These are phyloP conservation scores for Drosophila yakuba DNA, from an alignment of 1,140 invertebrate genomes.

Conservation along the genomic window DNA sequence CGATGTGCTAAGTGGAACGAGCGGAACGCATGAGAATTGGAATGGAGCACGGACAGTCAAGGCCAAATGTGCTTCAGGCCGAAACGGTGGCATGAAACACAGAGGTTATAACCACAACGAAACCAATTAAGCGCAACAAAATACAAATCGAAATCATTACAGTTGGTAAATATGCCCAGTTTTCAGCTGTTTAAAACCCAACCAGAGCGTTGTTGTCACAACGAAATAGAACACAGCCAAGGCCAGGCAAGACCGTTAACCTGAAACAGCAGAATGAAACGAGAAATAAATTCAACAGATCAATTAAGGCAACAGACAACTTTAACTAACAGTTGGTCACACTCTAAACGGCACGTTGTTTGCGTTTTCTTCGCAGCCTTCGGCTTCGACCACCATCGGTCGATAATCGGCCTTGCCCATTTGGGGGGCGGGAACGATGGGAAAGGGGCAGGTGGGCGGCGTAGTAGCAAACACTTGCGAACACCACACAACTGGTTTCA, in stretches of 20 bases:
- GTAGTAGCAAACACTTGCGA: slow-evolving; percentile 21
- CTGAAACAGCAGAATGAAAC: background rate
- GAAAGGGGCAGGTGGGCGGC: slow-evolving; percentile 2
- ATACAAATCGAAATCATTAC: too few species aligned
- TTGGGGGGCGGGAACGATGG: slow-evolving; percentile 14
- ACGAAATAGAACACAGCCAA: slow-evolving; percentile 1
- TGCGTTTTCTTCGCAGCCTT: slow-evolving; percentile 24
- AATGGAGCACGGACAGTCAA: slow-evolving; percentile 6
- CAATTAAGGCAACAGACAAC: slow-evolving; percentile 27
- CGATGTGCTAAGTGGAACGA: slow-evolving; percentile 11
- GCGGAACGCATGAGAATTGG: background rate
- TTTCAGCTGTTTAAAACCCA: too few species aligned
- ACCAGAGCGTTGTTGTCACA: background rate
- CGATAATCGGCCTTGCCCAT: slow-evolving; percentile 47
- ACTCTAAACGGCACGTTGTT: slow-evolving; percentile 37
- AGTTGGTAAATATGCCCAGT: too few species aligned
- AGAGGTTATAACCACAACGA: too few species aligned
- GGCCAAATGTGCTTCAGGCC: background rate
- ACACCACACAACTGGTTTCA: slow-evolving; percentile 44
- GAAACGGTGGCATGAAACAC: background rate
- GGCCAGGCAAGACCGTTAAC: slow-evolving; percentile 24
- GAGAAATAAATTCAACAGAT: slow-evolving; percentile 12
- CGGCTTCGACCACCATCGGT: slow-evolving; percentile 4
- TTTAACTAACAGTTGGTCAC: slow-evolving; percentile 14
- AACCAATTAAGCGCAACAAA: too few species aligned